Evolutionary conservation across 2,888 invertebrate genomes (phyloP), one percentile per base, ranked within the genome.

Genomic region (Petrophora chlorosata): DNA sequence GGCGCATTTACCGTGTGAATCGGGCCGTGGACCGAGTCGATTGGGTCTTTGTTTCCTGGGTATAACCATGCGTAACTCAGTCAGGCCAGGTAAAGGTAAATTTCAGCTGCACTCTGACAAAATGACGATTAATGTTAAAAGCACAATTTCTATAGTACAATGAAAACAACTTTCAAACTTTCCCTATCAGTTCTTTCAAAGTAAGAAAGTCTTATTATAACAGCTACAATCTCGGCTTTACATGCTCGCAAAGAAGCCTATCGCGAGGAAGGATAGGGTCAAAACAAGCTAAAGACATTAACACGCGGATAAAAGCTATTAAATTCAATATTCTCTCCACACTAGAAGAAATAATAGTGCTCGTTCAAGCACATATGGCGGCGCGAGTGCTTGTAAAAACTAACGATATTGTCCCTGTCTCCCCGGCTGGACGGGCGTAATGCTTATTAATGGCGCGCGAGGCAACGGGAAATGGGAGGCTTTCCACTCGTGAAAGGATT

Each of bases 311-410:
- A 50, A 43, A 44, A 35, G 49, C 49, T 40, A 50, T 50, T 50
- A 50, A 40, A 50, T 50, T 50, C 49, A 50, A 50, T 50, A 50
- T 50, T 50, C 43, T 34, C 17, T 13, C 23, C 39, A 14, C 42
- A 38, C 25, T 33, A 17, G 32, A 32, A 38, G 48, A 48, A 47
- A 33, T 42, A 42, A 42, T 42, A 42, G 36, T 48, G 36, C 25
- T 10, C 13, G 26, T 12, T 19, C 3, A 28, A 33, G 40, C 51
- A 22, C 61, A 61, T 47, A 53, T 52, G 60, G 47, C 40, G 40
- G 48, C 30, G 46, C 47, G 41, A 47, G 47, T 30, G 38, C 50
- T 34, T 53, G 52, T 61, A 61, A 61, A 61, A 61, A 52, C 59
- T 59, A 59, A 61, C 59, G 56, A 29, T 42, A 30, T 33, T 48